Conservation (phyloP, 2,113 vertebrate species). For the Muntiacus reevesi region DNA sequence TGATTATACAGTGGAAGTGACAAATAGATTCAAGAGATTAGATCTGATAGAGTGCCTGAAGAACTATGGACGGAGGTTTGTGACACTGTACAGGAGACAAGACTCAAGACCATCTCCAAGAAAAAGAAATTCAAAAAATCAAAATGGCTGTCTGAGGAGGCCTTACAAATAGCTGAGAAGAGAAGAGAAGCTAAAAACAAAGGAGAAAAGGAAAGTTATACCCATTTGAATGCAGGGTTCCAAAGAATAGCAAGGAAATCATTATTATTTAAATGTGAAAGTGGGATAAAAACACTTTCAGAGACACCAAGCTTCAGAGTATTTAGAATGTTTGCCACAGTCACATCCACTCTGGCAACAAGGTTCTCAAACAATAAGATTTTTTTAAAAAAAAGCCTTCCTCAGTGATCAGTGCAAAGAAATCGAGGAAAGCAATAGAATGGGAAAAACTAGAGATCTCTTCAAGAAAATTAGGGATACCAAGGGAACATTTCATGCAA, state of each 20-base stretch:
- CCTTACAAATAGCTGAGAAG: neutral
- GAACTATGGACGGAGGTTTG: neutral
- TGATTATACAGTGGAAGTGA: neutral
- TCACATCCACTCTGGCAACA: too few species aligned
- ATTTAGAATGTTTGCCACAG: too few species aligned
- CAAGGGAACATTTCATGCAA: neutral
- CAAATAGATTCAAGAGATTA: neutral
- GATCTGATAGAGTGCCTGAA: neutral
- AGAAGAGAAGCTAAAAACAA: neutral
- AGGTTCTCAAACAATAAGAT: neutral
- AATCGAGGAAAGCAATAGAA: neutral
- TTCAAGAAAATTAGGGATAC: neutral
- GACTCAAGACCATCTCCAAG: neutral
- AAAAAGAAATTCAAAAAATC: neutral
- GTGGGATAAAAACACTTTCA: too few species aligned
- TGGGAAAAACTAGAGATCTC: neutral
- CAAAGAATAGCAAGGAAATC: neutral
- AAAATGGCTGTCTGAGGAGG: neutral
- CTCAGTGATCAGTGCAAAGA: neutral
- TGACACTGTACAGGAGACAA: neutral
- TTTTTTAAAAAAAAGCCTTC: neutral
- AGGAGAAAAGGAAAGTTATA: neutral
- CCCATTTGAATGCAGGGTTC: neutral
- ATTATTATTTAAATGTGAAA: neutral
- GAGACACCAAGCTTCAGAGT: accelerated